Conservation (phyloP, 2,797 vertebrate species). For the Coluber constrictor region DNA sequence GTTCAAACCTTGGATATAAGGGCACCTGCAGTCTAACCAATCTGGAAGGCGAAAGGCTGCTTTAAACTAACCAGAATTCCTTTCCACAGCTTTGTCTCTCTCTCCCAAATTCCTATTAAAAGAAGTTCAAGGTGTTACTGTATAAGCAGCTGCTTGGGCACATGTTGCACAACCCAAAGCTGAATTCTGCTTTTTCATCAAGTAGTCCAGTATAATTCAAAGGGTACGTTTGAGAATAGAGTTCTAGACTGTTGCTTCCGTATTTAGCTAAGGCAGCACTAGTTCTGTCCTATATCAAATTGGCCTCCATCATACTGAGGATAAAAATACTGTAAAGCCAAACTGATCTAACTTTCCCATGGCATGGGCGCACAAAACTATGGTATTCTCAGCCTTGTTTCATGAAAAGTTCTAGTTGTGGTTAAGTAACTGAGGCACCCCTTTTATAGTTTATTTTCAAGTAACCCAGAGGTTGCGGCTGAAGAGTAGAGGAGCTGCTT, state of each 20-base stretch:
- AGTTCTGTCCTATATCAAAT: neutral
- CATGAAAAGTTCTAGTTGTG: neutral
- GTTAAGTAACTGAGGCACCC: neutral
- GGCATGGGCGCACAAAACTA: neutral
- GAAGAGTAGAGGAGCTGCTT: neutral
- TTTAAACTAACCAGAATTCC: neutral
- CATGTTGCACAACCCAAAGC: neutral
- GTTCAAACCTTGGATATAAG: too few species aligned
- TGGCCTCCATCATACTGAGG: neutral
- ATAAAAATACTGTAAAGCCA: neutral
- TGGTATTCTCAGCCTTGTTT: neutral
- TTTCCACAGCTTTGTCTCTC: neutral
- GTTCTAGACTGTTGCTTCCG: constrained; percentile 15
- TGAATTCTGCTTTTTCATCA: neutral
- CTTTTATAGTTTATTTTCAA: neutral
- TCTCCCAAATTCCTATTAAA: neutral
- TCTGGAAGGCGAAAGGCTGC: neutral
- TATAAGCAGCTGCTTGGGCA: neutral
- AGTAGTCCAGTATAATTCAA: neutral
- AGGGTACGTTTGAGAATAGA: neutral
- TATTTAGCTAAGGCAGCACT: neutral
- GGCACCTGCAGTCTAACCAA: neutral
- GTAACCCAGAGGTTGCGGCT: neutral
- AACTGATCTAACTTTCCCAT: neutral
- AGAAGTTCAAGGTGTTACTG: neutral